phyloP scores from a whole-genome alignment of 2,113 vertebrate genomes.

The Grammomys dolichurus region DNA sequence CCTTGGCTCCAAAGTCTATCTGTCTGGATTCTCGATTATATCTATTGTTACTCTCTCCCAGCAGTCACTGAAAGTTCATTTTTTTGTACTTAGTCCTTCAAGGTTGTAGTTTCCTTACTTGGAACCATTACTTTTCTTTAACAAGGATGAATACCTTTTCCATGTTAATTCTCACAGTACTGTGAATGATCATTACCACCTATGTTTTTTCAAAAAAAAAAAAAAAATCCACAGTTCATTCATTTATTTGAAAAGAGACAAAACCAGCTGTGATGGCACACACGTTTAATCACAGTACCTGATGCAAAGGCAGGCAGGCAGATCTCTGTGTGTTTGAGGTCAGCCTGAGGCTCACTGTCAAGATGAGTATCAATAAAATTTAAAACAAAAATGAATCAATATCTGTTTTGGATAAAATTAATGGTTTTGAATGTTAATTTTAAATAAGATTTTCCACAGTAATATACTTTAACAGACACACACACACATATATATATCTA shows the following conservation, averaged over 20 bases:
- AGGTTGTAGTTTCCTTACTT: background rate
- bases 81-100: background rate
- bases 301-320: background rate
- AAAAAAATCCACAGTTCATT: background rate
- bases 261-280: background rate
- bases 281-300: background rate
- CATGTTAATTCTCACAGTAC: background rate
- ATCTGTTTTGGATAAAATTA: background rate
- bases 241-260: background rate
- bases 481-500: background rate
- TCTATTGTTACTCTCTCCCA: background rate
- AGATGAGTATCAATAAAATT: background rate
- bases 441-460: background rate
- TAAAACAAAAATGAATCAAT: background rate
- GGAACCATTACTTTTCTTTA: background rate
- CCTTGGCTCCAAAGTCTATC: slow-evolving; percentile 4
- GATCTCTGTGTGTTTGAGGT: background rate
- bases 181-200: background rate
- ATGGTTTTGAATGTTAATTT: background rate
- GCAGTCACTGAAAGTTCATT: background rate
- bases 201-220: background rate
- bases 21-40: background rate
- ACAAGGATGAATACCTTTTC: background rate
- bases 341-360: background rate
- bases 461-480: background rate